phyloP scores from a whole-genome alignment of 2,113 vertebrate species.

The Lepisosteus osseus region DNA sequence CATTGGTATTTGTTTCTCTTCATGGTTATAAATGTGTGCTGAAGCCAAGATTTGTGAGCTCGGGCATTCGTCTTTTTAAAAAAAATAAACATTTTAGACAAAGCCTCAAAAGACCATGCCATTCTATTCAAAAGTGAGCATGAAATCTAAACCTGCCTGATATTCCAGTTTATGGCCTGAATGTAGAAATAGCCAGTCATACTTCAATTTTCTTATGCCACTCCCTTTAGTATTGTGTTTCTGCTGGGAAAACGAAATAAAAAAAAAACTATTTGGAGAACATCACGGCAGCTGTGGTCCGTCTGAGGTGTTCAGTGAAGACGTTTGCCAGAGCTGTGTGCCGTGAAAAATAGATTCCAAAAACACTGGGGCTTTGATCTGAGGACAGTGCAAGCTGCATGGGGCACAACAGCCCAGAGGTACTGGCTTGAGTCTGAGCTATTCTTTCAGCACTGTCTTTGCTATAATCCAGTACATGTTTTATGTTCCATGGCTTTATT shows the following conservation, averaged over 20 bases:
- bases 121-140: too few relatives aligned
- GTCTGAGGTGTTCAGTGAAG: constrained; percentile 42
- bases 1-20: too few relatives aligned
- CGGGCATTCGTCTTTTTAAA: too few relatives aligned
- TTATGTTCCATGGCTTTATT: too few relatives aligned
- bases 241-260: constrained; percentile 3
- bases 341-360: constrained; percentile 28
- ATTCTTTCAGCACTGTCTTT: too few relatives aligned
- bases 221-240: constrained; percentile 19
- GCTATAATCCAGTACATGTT: too few relatives aligned
- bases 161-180: background rate
- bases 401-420: background rate
- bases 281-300: constrained; percentile 41
- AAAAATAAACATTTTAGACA: background rate
- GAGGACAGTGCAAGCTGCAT: constrained; percentile 1
- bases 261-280: constrained; percentile 32
- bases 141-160: background rate
- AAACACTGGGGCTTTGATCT: constrained; percentile 34
- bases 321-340: constrained; percentile 14
- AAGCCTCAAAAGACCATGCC: background rate
- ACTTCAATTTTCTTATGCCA: constrained; percentile 14
- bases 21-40: background rate
- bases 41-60: too few relatives aligned
- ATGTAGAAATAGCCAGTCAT: background rate
- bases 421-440: too few relatives aligned